phyloP scores from a whole-genome alignment of 2,888 invertebrate species.

The Callyntrura sp. region DNA sequence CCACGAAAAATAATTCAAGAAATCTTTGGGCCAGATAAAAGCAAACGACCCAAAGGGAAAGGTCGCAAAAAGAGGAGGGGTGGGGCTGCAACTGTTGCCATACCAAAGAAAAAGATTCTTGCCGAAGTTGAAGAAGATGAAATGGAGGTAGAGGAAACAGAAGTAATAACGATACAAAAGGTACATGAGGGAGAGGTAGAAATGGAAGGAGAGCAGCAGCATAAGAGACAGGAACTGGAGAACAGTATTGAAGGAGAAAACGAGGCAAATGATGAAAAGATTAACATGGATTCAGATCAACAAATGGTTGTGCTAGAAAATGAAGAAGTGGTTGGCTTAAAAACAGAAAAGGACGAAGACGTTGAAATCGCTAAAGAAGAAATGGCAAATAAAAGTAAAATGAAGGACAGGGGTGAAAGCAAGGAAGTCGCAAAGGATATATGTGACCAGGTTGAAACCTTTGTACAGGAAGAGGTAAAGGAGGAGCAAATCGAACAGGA shows the following conservation, averaged over 20 bases:
- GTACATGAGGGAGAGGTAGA: conserved; percentile 23
- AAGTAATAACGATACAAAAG: not conserved
- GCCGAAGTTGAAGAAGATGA: not conserved
- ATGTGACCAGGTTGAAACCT: not conserved
- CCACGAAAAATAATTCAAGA: conserved; percentile 71
- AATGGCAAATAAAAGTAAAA: not conserved
- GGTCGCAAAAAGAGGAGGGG: conserved; percentile 50
- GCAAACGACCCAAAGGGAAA: conserved; percentile 55
- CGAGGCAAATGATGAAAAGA: not conserved
- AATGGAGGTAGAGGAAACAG: not conserved
- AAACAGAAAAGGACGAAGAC: conserved; percentile 14
- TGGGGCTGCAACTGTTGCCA: not conserved
- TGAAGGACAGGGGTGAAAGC: not conserved
- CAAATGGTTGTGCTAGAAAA: not conserved
- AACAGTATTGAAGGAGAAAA: not conserved
- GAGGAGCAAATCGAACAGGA: not conserved
- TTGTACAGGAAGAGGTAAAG: not conserved
- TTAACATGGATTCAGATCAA: not conserved
- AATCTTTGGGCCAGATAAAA: conserved; percentile 69
- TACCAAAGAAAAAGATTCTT: conserved; percentile 49
- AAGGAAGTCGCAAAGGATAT: not conserved
- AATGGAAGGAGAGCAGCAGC: not conserved
- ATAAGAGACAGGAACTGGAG: not conserved
- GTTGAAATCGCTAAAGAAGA: not conserved
- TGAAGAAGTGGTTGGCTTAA: not conserved